These are phyloP conservation scores for Steinernema carpocapsae DNA, from an alignment of 2,888 invertebrate genomes.

Conservation along the genomic window DNA sequence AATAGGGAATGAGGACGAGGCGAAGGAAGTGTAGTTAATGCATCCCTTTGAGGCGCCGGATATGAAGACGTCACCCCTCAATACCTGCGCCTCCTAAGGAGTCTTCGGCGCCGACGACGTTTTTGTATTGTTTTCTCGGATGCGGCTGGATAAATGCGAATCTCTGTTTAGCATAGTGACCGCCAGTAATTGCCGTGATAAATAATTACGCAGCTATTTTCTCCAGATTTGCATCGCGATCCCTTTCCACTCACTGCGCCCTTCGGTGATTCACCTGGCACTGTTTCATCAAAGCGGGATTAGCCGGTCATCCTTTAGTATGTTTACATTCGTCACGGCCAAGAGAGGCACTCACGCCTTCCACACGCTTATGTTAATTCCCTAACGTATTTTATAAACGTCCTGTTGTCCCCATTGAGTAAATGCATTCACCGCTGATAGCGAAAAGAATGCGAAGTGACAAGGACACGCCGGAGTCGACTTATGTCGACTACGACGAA, in stretches of 20 bases:
- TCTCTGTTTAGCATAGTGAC: no score
- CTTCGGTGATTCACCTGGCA: not conserved
- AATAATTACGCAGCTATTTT: no score
- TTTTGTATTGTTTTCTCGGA: not conserved
- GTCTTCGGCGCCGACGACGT: not conserved
- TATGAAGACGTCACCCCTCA: not conserved
- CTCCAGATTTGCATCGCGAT: no score
- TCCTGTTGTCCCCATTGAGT: no score
- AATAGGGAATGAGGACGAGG: constrained; percentile 14
- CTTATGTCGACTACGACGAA: not conserved
- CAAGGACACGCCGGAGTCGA: not conserved
- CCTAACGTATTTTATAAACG: not conserved
- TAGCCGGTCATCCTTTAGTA: not conserved
- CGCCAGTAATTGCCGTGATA: no score
- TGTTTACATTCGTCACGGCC: constrained; percentile 3
- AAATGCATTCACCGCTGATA: no score
- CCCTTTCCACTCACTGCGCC: no score
- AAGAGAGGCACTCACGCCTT: not conserved
- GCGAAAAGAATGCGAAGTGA: not conserved
- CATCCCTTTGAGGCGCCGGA: not conserved
- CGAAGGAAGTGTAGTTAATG: not conserved
- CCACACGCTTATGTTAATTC: not conserved
- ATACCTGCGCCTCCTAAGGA: not conserved
- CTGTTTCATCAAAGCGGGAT: not conserved
- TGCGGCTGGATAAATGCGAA: no score